Conservation (phyloP, 2,888 invertebrate genomes). For the Ophion ventricosus region DNA sequence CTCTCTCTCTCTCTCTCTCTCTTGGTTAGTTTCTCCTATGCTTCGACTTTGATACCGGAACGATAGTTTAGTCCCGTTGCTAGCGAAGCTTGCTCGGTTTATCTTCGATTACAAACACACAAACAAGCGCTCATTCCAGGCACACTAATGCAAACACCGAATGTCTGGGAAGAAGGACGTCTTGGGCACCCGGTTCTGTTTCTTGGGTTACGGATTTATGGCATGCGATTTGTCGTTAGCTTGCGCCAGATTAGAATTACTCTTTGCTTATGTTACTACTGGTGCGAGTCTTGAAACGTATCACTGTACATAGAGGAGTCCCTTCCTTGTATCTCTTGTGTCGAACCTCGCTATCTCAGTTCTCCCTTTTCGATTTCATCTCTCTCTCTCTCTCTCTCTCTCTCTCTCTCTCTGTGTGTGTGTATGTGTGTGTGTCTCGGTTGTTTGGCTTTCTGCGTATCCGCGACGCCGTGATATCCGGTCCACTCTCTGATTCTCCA, state of each 20-base stretch:
- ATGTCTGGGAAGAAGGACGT: slow-evolving; percentile 75
- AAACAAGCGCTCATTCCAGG: slow-evolving; percentile 27
- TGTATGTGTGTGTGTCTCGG: not conserved
- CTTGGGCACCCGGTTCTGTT: slow-evolving; percentile 73
- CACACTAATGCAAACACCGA: slow-evolving; percentile 56
- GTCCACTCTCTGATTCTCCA: slow-evolving; percentile 48
- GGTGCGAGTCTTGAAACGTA: slow-evolving; percentile 6
- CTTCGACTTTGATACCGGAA: slow-evolving; percentile 77
- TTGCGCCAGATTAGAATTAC: slow-evolving; percentile 82
- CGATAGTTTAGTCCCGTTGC: slow-evolving; percentile 74
- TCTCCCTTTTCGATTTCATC: too few relatives aligned
- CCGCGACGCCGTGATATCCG: slow-evolving; percentile 57
- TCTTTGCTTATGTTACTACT: slow-evolving; percentile 74
- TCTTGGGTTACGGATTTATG: slow-evolving; percentile 81
- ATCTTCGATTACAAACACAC: slow-evolving; percentile 81
- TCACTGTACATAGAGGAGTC: slow-evolving; percentile 31
- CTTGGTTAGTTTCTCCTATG: slow-evolving; percentile 67
- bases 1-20: slow-evolving; percentile 5
- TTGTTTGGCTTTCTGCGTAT: slow-evolving; percentile 39
- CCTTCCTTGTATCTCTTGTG: slow-evolving; percentile 37
- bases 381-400: not conserved
- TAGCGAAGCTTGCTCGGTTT: slow-evolving; percentile 72
- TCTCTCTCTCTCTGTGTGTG: slow-evolving; percentile 1
- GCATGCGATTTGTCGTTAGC: slow-evolving; percentile 82
- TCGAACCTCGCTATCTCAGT: slow-evolving; percentile 25